Evolutionary conservation across 2,797 vertebrate species (phyloP), one percentile per base, ranked within the genome.

Genomic region (Antennarius maculatus): DNA sequence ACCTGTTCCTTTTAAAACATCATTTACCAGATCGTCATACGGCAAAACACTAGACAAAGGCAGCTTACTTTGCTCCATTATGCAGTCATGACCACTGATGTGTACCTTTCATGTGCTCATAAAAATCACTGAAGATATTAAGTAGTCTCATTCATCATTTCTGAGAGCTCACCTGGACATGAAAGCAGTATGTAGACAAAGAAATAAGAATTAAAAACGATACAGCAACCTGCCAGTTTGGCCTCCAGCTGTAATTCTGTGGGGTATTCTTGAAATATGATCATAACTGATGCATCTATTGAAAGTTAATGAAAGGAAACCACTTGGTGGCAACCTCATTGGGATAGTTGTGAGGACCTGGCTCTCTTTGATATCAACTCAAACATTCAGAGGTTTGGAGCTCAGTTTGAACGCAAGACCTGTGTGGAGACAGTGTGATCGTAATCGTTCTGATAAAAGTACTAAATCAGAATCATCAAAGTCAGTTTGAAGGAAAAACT

Each of bases 1-100:
- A 92, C 87, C 91, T 91, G 91, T 55, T 68, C 63, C 1, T 79
- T 88, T 85, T 61, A 76, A 49, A 41, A 29, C 48, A 83, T 71
- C 56, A 74, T 89, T 86, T 73, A 74, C 77, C 71, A 65, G 84
- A 79, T 48, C 72, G 77, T 80, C 80, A 78, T 80, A 65, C 57
- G 71, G 73, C 48, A 71, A 78, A 66, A 58, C 66, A 57, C 39
- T 31, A 58, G 63, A 87, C 67, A 87, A 89, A 89, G 71, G 53
- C 52, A 47, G 54, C 59, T 14, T 53, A 81, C 58, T 81, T 71
- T 65, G 64, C 71, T 61, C 76, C 61, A 62, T 60, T 86, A 63
- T 71, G 69, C 71, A 80, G 66, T 84, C 70, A 71, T 65, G 76
- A 75, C 67, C 69, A 73, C 41, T 86, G 71, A 83, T 78, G 81